phyloP scores from a whole-genome alignment of 1,140 invertebrate genomes.

The Leptopilina clavipes region DNA sequence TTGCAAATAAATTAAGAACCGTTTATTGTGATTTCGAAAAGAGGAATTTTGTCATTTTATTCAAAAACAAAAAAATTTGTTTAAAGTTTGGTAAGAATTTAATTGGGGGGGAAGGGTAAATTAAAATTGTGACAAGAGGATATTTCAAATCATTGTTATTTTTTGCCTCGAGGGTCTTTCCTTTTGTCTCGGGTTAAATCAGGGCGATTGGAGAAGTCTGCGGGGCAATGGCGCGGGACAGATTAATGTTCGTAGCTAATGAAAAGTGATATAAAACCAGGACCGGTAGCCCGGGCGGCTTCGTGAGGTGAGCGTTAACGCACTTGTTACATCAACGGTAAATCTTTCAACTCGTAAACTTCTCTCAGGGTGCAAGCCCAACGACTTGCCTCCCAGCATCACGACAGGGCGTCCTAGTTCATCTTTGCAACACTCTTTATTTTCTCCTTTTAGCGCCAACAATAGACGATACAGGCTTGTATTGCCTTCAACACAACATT shows the following conservation, averaged over 20 bases:
- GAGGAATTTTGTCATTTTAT: too few relatives aligned
- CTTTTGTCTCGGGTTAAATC: conserved; percentile 6
- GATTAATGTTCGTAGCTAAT: conserved; percentile 46
- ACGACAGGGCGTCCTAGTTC: conserved; percentile 23
- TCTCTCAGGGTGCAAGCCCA: conserved; percentile 30
- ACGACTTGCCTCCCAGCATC: conserved; percentile 29
- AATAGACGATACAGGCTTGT: neutral
- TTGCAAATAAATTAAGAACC: neutral
- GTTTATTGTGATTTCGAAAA: too few relatives aligned
- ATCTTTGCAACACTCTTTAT: conserved; percentile 1
- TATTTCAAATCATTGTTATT: too few relatives aligned
- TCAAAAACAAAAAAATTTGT: too few relatives aligned
- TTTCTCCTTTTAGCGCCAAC: conserved; percentile 2
- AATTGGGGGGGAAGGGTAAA: too few relatives aligned
- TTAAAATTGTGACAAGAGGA: too few relatives aligned
- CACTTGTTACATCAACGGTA: conserved; percentile 46
- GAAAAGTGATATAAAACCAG: conserved; percentile 44
- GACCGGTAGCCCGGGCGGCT: conserved; percentile 26
- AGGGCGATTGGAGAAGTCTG: neutral
- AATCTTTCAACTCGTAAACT: conserved; percentile 50
- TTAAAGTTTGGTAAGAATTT: too few relatives aligned
- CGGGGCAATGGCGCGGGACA: conserved; percentile 22
- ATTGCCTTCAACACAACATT: neutral
- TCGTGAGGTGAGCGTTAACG: conserved; percentile 43
- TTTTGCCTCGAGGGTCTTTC: neutral